These are phyloP conservation scores for Penaeus indicus DNA, from an alignment of 1,140 invertebrate species.

Conservation along the genomic window DNA sequence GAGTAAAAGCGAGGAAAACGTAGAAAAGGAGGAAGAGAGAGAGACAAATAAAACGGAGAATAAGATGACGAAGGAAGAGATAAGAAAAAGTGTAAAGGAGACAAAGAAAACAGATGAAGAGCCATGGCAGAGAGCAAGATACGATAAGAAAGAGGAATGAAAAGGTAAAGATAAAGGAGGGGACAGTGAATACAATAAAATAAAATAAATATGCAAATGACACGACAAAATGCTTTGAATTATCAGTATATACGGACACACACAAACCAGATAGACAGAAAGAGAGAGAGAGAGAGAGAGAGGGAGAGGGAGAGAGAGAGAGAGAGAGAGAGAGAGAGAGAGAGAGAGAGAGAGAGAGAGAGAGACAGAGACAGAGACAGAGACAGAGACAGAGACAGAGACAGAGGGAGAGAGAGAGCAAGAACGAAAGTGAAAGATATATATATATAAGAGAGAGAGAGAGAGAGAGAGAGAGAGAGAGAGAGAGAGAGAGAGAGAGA, in stretches of 20 bases:
- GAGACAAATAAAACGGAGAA: no score
- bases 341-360: constrained; percentile 2
- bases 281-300: constrained; percentile 1
- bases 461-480: constrained; percentile 10
- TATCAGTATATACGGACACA: no score
- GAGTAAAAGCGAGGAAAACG: background rate
- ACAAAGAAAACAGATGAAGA: no score
- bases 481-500: no score
- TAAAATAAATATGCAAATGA: background rate
- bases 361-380: background rate
- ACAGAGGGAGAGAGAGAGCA: no score
- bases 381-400: background rate
- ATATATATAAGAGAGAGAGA: constrained; percentile 1
- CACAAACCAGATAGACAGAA: no score
- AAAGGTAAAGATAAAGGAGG: background rate
- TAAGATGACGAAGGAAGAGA: no score
- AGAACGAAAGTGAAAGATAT: background rate
- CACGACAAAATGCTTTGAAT: no score
- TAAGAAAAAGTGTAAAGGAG: no score
- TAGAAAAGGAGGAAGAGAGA: constrained; percentile 10
- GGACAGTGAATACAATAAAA: background rate
- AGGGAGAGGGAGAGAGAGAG: constrained; percentile 1
- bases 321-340: constrained; percentile 1
- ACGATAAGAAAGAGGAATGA: no score
- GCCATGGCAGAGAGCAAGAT: no score